These are phyloP conservation scores for Cyprinella venusta DNA, from an alignment of 2,797 vertebrate genomes.

Conservation along the genomic window DNA sequence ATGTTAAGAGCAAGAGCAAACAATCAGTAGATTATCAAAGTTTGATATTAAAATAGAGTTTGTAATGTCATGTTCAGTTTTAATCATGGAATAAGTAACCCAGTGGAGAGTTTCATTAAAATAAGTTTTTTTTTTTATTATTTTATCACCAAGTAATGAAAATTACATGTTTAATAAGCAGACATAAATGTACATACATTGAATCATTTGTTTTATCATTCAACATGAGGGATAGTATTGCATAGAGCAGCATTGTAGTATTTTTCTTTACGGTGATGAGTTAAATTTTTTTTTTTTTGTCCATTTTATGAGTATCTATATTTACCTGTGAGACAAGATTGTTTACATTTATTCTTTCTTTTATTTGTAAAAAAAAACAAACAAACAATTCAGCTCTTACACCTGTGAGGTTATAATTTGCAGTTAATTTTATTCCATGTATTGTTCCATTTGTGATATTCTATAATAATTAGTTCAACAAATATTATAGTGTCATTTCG, in stretches of 20 bases:
- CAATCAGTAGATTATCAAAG: background rate
- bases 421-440: background rate
- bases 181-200: too few relatives aligned
- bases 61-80: background rate
- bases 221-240: background rate
- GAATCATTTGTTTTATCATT: background rate
- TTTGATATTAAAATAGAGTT: background rate
- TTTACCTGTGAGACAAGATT: background rate
- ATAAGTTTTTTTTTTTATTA: too few relatives aligned
- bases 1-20: background rate
- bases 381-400: background rate
- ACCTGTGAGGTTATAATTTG: background rate
- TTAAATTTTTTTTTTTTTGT: constrained; percentile 67
- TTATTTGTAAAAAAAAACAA: background rate
- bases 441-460: background rate
- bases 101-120: background rate
- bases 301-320: constrained; percentile 61
- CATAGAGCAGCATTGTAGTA: background rate
- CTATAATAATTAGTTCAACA: background rate
- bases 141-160: too few relatives aligned
- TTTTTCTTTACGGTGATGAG: background rate
- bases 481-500: background rate
- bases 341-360: background rate
- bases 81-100: background rate
- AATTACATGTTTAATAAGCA: background rate